These are phyloP conservation scores for Craterocephalus amniculus DNA, from an alignment of 2,797 vertebrate genomes.

Conservation along the genomic window DNA sequence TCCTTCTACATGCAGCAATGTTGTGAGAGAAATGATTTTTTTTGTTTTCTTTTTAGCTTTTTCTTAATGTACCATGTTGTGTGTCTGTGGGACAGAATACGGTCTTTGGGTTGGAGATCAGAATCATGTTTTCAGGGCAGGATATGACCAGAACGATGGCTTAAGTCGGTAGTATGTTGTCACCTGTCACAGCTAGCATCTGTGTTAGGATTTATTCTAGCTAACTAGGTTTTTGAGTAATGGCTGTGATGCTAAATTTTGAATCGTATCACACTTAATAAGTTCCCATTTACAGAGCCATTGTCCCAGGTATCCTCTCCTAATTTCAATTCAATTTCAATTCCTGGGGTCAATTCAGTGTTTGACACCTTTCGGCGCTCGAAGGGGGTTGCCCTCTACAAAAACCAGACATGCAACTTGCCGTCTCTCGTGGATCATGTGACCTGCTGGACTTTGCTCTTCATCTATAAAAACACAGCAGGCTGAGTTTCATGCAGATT, in stretches of 20 bases:
- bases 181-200: not conserved
- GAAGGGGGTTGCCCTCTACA: too few relatives aligned
- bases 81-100: constrained; percentile 1
- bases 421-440: too few relatives aligned
- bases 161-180: not conserved
- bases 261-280: not conserved
- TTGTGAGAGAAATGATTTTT: not conserved
- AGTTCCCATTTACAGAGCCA: too few relatives aligned
- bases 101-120: not conserved
- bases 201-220: not conserved
- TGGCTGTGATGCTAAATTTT: not conserved
- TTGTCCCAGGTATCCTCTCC: not conserved
- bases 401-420: too few relatives aligned
- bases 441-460: too few relatives aligned
- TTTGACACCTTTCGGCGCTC: too few relatives aligned
- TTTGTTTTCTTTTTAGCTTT: not conserved
- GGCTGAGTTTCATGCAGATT: too few relatives aligned
- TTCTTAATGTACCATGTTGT: not conserved
- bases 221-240: not conserved
- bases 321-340: not conserved
- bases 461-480: too few relatives aligned
- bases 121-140: not conserved
- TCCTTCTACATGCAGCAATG: not conserved
- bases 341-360: too few relatives aligned
- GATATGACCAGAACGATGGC: not conserved